These are phyloP conservation scores for Aphodius sticticus DNA, from an alignment of 2,888 invertebrate genomes.

Conservation along the genomic window DNA sequence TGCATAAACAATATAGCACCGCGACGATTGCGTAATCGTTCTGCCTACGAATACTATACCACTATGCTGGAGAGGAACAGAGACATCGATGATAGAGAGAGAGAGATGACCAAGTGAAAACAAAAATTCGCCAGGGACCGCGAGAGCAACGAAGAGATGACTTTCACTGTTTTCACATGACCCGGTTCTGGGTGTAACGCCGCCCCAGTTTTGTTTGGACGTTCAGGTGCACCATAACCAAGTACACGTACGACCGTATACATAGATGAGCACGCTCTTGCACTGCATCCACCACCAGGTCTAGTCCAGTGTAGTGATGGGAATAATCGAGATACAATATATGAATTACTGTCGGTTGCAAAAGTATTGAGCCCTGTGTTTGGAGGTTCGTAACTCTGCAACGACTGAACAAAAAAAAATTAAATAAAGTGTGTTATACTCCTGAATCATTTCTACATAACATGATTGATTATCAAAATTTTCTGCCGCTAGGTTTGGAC, in stretches of 20 bases:
- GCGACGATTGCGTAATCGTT: neutral
- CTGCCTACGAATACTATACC: neutral
- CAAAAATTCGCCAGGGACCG: constrained; percentile 28
- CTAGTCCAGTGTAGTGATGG: neutral
- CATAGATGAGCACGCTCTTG: neutral
- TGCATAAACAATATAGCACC: constrained; percentile 18
- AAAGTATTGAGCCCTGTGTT: no score
- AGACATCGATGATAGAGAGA: constrained; percentile 34
- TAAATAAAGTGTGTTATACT: no score
- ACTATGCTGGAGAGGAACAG: neutral
- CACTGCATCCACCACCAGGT: neutral
- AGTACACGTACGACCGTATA: neutral
- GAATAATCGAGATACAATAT: no score
- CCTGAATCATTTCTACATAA: no score
- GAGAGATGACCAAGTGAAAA: constrained; percentile 21
- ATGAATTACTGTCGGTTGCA: no score
- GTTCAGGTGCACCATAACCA: neutral
- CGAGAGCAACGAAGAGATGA: constrained; percentile 31
- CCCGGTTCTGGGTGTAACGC: constrained; percentile 31
- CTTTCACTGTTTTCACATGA: constrained; percentile 43
- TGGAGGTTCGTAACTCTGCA: no score
- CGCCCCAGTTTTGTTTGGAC: neutral
- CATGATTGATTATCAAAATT: no score
- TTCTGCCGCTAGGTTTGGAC: no score
- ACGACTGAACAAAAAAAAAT: no score